Percentiles rank a stretch among this genome's conserved stretches.
Evolutionary conservation across 1,140 invertebrate genomes (phyloP).

Genomic region (Bradynema listronoti): DNA sequence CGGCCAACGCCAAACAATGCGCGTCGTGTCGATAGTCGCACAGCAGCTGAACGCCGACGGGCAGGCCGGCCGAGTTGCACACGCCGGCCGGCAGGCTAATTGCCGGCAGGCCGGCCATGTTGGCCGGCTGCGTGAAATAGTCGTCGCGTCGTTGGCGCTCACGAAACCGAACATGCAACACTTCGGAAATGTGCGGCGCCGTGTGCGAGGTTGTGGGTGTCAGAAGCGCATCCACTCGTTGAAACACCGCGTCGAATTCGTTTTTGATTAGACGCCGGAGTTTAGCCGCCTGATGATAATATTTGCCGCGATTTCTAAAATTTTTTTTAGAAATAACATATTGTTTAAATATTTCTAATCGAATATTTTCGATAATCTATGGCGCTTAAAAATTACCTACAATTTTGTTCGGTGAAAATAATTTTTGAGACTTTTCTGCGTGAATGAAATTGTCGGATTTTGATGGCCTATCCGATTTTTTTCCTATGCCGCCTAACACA

Average conservation of each 20-base stretch:
- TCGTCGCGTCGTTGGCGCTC: slow-evolving; percentile 81
- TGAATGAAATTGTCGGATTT: no score
- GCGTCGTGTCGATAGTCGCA: slow-evolving; percentile 71
- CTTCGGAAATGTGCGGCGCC: slow-evolving; percentile 73
- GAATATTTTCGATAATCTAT: no score
- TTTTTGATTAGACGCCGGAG: slow-evolving; percentile 76
- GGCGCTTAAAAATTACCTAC: no score
- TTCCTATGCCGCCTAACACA: no score
- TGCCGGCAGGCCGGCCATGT: slow-evolving; percentile 71
- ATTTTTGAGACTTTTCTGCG: no score
- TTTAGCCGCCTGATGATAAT: slow-evolving; percentile 80
- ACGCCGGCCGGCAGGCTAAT: no score
- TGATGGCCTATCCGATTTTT: no score
- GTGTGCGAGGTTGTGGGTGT: slow-evolving; percentile 81
- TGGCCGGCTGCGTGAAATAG: slow-evolving; percentile 85
- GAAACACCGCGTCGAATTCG: slow-evolving; percentile 73
- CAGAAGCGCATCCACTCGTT: slow-evolving; percentile 72
- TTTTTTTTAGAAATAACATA: no score
- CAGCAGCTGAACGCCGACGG: slow-evolving; percentile 84
- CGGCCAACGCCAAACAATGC: not conserved
- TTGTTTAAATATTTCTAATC: no score
- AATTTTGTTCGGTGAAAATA: no score
- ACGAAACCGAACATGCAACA: slow-evolving; percentile 64
- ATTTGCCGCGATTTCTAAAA: slow-evolving; percentile 84
- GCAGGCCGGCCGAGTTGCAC: slow-evolving; percentile 58